Percentiles rank a stretch among this genome's conserved stretches.
Evolutionary conservation across 2,888 invertebrate genomes (phyloP).

Genomic region (Tetranychus truncatus): DNA sequence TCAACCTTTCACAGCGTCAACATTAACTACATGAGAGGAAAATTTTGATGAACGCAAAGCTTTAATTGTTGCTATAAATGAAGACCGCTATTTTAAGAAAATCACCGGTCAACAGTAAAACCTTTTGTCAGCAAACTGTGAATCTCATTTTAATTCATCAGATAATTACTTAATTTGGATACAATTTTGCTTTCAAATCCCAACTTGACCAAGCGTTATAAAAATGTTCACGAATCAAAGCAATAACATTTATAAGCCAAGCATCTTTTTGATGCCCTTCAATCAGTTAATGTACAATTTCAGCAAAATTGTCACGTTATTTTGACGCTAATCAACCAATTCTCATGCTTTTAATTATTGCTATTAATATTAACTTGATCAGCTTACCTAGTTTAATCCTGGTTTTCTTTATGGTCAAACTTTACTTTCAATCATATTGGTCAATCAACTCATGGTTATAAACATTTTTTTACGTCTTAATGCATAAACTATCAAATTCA

Average conservation of each 20-base stretch:
- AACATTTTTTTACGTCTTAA: neutral
- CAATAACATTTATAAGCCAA: neutral
- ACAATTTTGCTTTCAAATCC: neutral
- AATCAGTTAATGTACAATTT: neutral
- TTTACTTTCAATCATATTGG: neutral
- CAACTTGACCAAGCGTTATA: neutral
- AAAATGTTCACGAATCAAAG: neutral
- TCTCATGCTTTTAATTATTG: too few species aligned
- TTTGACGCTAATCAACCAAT: neutral
- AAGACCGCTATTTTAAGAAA: neutral
- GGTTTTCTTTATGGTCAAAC: neutral
- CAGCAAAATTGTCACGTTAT: neutral
- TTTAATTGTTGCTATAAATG: neutral
- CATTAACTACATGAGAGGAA: neutral
- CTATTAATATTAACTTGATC: too few species aligned
- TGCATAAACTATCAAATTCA: neutral
- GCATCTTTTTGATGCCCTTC: neutral
- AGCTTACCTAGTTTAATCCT: neutral
- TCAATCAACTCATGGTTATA: neutral
- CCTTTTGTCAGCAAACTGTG: neutral
- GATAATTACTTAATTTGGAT: neutral
- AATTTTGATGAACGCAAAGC: neutral
- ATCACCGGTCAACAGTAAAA: neutral
- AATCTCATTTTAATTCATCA: neutral
- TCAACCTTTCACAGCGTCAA: neutral